A percentile compares a stretch with the other conserved stretches of the same genome.
These are phyloP conservation scores for Columbina picui DNA, from an alignment of 2,113 vertebrate genomes.

Conservation along the genomic window DNA sequence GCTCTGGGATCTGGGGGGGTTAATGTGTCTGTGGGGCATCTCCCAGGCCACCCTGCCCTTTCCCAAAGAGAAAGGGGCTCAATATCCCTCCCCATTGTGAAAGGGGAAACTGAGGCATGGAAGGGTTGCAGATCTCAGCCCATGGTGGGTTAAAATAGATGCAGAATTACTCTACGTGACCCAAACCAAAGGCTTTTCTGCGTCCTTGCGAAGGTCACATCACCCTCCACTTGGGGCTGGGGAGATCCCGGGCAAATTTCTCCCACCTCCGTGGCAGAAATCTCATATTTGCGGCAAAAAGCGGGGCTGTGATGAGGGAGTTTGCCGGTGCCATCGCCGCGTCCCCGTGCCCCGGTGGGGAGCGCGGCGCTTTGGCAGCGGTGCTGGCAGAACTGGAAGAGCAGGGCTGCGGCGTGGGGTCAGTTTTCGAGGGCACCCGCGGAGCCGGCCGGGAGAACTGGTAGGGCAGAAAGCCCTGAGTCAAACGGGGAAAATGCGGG, in stretches of 20 bases:
- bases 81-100: background rate
- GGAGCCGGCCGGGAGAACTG: constrained; percentile 17
- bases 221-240: rapidly evolving
- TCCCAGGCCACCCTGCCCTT: background rate
- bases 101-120: background rate
- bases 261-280: background rate
- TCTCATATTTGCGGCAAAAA: background rate
- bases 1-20: background rate
- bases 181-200: background rate
- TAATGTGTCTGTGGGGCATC: no score
- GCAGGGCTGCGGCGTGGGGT: constrained; percentile 37
- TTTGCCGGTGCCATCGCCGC: no score
- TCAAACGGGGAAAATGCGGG: rapidly evolving
- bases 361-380: background rate
- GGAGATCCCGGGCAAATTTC: rapidly evolving
- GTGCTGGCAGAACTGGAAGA: constrained; percentile 55
- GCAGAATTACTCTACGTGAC: no score
- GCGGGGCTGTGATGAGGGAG: background rate
- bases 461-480: background rate
- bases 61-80: rapidly evolving
- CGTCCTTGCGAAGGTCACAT: background rate
- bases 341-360: background rate
- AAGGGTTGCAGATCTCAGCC: background rate
- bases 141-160: background rate
- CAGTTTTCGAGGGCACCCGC: background rate